Conservation (phyloP, 2,797 vertebrate species). For the Schizopygopsis malacanthus region DNA sequence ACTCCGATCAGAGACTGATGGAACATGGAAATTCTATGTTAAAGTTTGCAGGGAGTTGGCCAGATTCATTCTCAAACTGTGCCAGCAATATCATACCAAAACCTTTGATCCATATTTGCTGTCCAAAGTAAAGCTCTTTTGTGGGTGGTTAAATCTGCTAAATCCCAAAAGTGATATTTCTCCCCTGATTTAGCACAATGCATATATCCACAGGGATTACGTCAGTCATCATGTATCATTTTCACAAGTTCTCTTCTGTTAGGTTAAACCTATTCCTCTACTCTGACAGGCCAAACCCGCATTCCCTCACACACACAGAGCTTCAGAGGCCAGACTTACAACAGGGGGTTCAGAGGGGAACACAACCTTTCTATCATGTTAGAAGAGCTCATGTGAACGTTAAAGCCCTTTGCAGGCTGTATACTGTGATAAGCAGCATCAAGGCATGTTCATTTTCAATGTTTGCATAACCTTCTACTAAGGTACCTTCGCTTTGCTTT, state of each 20-base stretch:
- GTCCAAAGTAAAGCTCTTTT: slow-evolving; percentile 34
- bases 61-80: slow-evolving; percentile 11
- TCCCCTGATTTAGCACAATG: not conserved
- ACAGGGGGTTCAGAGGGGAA: slow-evolving; percentile 13
- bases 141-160: slow-evolving; percentile 13
- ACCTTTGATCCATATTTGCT: slow-evolving; percentile 41
- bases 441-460: not conserved
- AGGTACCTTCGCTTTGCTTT: not conserved
- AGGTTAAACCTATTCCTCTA: slow-evolving; percentile 9
- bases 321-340: slow-evolving; percentile 20
- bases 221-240: slow-evolving; percentile 20
- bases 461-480: not conserved
- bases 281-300: slow-evolving; percentile 13
- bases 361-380: slow-evolving; percentile 18
- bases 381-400: slow-evolving; percentile 24
- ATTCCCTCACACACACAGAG: slow-evolving; percentile 10
- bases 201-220: slow-evolving; percentile 25
- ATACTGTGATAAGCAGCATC: not conserved
- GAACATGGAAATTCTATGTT: slow-evolving; percentile 13
- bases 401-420: not conserved
- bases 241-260: slow-evolving; percentile 10
- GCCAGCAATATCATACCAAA: slow-evolving; percentile 32
- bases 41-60: slow-evolving; percentile 20
- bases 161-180: slow-evolving; percentile 36
- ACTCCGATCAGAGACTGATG: slow-evolving; percentile 8